Percentiles rank a stretch among this genome's conserved stretches.
phyloP scores from a whole-genome alignment of 2,113 vertebrate species.

The Melanerpes aurifrons region DNA sequence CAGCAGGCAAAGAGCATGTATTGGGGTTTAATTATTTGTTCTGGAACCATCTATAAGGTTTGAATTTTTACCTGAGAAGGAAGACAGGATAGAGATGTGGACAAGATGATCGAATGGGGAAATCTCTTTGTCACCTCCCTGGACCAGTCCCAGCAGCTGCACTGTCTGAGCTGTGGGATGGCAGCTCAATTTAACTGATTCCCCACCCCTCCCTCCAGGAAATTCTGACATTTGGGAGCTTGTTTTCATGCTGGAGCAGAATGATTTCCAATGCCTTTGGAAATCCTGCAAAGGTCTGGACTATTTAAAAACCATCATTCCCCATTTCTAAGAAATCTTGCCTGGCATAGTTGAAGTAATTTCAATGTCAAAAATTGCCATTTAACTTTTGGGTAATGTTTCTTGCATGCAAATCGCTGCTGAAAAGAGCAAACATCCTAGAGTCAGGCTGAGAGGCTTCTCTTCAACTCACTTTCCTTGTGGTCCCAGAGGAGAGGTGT shows the following conservation, averaged over 20 bases:
- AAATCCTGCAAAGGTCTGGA: conserved; percentile 1
- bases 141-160: not conserved
- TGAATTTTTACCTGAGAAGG: not conserved
- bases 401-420: not conserved
- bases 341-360: not conserved
- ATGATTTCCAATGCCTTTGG: not conserved
- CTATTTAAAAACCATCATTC: not conserved
- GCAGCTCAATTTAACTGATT: not conserved
- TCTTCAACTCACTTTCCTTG: not conserved
- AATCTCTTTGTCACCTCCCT: not conserved
- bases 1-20: not conserved
- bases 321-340: not conserved
- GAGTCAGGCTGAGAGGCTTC: not conserved
- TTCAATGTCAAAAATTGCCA: not conserved
- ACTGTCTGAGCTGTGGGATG: not conserved
- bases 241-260: not conserved
- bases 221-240: conserved; percentile 17
- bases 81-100: not conserved
- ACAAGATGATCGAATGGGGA: not conserved
- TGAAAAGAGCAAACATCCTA: not conserved
- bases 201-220: not conserved
- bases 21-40: not conserved
- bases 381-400: not conserved
- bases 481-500: not conserved
- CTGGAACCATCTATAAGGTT: not conserved